Conservation (phyloP, 2,113 vertebrate species). For the Phrynosoma platyrhinos region DNA sequence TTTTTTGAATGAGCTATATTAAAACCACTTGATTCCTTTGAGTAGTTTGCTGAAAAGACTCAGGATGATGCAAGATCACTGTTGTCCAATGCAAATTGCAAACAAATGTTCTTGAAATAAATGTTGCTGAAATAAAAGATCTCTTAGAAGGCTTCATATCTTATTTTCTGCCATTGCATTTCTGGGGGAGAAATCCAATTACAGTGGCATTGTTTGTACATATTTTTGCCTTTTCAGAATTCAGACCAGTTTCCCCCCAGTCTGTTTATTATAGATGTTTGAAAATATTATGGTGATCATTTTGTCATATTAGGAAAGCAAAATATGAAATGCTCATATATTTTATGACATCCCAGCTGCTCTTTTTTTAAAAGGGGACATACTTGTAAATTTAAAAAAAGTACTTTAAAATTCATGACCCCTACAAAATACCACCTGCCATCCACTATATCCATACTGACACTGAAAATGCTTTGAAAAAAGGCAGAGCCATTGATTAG, state of each 20-base stretch:
- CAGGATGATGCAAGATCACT: conserved; percentile 9
- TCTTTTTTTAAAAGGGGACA: conserved; percentile 26
- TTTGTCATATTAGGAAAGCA: conserved; percentile 39
- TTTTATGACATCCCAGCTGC: conserved; percentile 23
- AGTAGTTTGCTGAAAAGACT: background rate
- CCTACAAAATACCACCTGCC: conserved; percentile 6
- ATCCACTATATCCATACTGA: background rate
- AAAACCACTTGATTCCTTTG: background rate
- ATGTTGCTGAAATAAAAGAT: background rate
- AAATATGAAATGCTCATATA: conserved; percentile 11
- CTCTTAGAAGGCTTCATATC: background rate
- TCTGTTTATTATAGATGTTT: conserved; percentile 35
- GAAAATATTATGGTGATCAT: conserved; percentile 22
- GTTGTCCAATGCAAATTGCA: background rate
- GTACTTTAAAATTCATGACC: conserved; percentile 42
- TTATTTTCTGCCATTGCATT: background rate
- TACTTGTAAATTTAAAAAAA: conserved; percentile 29
- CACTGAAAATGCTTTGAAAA: background rate
- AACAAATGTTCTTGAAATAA: conserved; percentile 10
- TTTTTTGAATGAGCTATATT: background rate
- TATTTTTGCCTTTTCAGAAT: background rate
- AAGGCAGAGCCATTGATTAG: conserved; percentile 18
- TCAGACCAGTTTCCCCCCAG: background rate
- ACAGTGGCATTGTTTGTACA: background rate
- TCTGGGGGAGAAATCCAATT: background rate